Evolutionary conservation across 2,888 invertebrate species (phyloP), one percentile per base, ranked within the genome.

Genomic region (Allophyes oxyacanthae): DNA sequence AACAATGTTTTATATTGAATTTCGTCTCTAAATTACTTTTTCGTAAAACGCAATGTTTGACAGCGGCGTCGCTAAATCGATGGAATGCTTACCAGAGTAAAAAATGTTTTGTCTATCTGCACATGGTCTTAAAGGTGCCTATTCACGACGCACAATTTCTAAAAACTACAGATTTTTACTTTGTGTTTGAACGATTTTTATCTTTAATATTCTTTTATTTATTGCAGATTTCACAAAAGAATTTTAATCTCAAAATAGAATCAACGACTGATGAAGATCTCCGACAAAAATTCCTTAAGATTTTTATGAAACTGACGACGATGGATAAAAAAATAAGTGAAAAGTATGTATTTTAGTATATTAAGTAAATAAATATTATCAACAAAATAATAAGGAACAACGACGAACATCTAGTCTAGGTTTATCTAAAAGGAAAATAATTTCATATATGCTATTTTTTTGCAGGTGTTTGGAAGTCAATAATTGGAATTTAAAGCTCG

Each of bases 381-480:
- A 25, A 41, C 0, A 25, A 20, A 15, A 8, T 32, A 37, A 8
- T 44, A 15, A 15, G n/a, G n/a, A n/a, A n/a, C n/a, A n/a, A n/a
- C n/a, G n/a, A n/a, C n/a, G n/a, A n/a, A n/a, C n/a, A n/a, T n/a
- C n/a, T n/a, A n/a, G n/a, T n/a, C n/a, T n/a, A n/a, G n/a, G n/a
- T n/a, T n/a, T n/a, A n/a, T n/a, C n/a, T n/a, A n/a, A n/a, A n/a
- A n/a, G n/a, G n/a, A n/a, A n/a, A n/a, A 20, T 20, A 20, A 20
- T 20, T 20, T 20, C 2, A 20, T 4, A 20, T 20, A 20, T 20
- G 2, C 4, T 20, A 20, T 71, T 57, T 61, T 61, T 65, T 92
- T 94, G 55, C 85, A 96, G 96, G 75, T 96, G 96, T 77, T 87
- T 97, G 57, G 95, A 95, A 74, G 91, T 95, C 61, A 95, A 95